phyloP scores from a whole-genome alignment of 2,797 vertebrate genomes.

The Passerculus sandwichensis region DNA sequence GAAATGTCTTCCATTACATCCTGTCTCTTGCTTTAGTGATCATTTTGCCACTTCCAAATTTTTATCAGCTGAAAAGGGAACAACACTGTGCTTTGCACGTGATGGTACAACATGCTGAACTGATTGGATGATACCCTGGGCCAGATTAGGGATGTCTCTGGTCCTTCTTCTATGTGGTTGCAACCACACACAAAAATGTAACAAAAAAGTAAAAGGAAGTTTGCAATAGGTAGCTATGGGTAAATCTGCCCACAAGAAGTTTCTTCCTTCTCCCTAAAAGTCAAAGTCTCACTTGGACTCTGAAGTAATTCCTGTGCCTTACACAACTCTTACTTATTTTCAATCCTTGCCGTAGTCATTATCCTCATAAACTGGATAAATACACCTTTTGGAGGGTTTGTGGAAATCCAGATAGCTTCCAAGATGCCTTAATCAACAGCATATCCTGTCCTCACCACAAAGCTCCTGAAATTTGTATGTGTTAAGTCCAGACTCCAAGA shows the following conservation, averaged over 20 bases:
- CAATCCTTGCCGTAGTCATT: neutral
- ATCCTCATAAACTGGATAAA: neutral
- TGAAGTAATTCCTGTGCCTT: neutral
- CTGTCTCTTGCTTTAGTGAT: neutral
- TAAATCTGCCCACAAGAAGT: neutral
- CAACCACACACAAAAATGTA: neutral
- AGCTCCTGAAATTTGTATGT: rapidly evolving
- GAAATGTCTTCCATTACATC: neutral
- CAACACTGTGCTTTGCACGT: neutral
- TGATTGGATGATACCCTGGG: neutral
- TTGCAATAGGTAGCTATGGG: neutral
- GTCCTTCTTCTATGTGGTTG: neutral
- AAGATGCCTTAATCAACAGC: neutral
- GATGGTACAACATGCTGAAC: neutral
- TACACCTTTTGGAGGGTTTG: neutral
- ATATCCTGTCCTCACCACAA: neutral
- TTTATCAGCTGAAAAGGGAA: constrained; percentile 15
- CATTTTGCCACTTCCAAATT: neutral
- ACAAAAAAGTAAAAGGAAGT: neutral
- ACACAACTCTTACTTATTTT: neutral
- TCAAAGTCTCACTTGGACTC: neutral
- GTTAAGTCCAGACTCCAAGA: neutral
- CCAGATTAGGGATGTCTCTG: neutral
- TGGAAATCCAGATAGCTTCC: neutral
- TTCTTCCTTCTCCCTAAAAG: neutral